Conservation (phyloP, 2,113 vertebrate species). For the Cranoglanis bouderius region DNA sequence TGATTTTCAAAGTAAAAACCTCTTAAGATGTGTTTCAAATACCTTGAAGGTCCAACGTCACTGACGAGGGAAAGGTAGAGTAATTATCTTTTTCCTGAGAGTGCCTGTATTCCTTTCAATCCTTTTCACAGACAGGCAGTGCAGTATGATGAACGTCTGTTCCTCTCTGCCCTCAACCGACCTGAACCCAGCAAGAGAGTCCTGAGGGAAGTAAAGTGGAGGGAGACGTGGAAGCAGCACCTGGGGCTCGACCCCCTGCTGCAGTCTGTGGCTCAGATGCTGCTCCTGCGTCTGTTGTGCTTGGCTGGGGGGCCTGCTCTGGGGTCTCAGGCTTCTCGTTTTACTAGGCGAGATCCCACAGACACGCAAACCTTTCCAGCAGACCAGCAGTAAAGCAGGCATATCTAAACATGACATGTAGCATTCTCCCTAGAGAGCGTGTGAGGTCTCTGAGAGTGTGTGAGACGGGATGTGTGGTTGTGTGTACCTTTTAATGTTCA, state of each 20-base stretch:
- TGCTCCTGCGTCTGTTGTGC: conserved; percentile 41
- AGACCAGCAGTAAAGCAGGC: conserved; percentile 59
- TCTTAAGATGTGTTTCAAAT: neutral
- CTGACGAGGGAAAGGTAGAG: too few species aligned
- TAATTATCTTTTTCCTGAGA: neutral
- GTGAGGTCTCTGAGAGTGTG: conserved; percentile 14
- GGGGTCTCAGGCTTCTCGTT: conserved; percentile 54
- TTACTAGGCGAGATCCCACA: conserved; percentile 56
- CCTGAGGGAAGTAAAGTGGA: neutral
- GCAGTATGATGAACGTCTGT: neutral
- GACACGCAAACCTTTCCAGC: conserved; percentile 60
- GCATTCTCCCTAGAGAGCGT: conserved; percentile 28
- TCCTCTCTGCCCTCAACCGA: neutral
- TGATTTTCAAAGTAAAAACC: neutral
- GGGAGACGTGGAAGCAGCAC: conserved; percentile 4
- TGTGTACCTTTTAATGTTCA: conserved; percentile 1
- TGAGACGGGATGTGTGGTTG: conserved; percentile 3
- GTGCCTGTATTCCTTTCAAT: conserved; percentile 53
- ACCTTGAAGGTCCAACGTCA: neutral
- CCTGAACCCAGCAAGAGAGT: neutral
- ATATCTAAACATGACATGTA: conserved; percentile 60
- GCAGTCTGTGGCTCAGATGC: conserved; percentile 23
- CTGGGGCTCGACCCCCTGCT: conserved; percentile 16
- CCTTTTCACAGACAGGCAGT: conserved; percentile 8
- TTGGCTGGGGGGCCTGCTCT: conserved; percentile 42